A percentile compares a stretch with the other conserved stretches of the same genome.
Evolutionary conservation across 2,888 invertebrate genomes (phyloP).

Genomic region (Salticus scenicus): DNA sequence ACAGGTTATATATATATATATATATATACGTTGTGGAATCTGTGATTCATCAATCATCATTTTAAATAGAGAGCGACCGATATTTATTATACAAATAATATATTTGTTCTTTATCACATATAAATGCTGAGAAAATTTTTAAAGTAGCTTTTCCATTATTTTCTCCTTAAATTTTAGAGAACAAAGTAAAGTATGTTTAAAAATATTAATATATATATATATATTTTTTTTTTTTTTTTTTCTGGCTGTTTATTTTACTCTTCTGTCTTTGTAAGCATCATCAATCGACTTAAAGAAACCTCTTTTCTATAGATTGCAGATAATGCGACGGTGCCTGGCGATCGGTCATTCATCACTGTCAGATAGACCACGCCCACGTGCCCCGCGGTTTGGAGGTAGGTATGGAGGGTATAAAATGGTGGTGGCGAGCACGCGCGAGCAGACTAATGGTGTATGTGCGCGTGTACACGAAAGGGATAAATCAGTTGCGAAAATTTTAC

Average conservation of each 20-base stretch:
- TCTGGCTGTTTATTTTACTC: not conserved
- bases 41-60: no score
- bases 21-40: no score
- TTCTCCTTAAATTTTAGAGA: not conserved
- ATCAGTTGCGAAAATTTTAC: not conserved
- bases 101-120: no score
- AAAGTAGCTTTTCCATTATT: no score
- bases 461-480: slow-evolving; percentile 7
- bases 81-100: no score
- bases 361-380: slow-evolving; percentile 4
- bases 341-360: slow-evolving; percentile 62
- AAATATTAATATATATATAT: slow-evolving; percentile 8
- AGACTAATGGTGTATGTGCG: not conserved
- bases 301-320: slow-evolving; percentile 62
- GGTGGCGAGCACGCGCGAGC: not conserved
- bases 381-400: slow-evolving; percentile 9
- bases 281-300: slow-evolving; percentile 61
- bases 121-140: no score
- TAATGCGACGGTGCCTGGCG: slow-evolving; percentile 46
- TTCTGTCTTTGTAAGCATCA: slow-evolving; percentile 52
- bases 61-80: no score
- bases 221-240: slow-evolving; percentile 11
- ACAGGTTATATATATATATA: no score
- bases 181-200: not conserved
- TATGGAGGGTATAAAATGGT: not conserved